Percentiles rank a stretch among this genome's conserved stretches.
phyloP scores from a whole-genome alignment of 2,113 vertebrate species.

The Bubo bubo region DNA sequence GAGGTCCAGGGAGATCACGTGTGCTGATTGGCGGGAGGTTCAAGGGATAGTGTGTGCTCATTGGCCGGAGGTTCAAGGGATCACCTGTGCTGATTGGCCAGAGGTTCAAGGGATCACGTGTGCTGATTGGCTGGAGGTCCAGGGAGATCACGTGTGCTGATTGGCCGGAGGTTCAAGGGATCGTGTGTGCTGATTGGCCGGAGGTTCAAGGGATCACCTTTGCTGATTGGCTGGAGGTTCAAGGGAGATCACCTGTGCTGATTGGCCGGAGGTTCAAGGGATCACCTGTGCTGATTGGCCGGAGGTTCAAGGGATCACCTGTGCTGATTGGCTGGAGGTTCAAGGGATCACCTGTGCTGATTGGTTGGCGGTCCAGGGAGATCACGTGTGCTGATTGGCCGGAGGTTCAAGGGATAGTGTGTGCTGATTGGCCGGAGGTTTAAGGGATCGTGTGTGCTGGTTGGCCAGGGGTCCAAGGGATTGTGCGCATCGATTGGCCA shows the following conservation, averaged over 20 bases:
- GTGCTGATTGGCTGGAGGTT: background rate
- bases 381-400: background rate
- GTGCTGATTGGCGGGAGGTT: background rate
- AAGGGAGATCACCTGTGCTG: too few relatives aligned
- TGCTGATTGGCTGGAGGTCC: background rate
- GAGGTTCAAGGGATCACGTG: too few relatives aligned
- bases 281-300: background rate
- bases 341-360: too few relatives aligned
- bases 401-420: too few relatives aligned
- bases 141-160: background rate
- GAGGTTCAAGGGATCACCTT: too few relatives aligned
- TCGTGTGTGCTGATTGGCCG: too few relatives aligned
- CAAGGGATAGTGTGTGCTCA: accelerated
- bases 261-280: too few relatives aligned
- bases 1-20: too few relatives aligned
- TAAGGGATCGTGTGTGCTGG: too few relatives aligned
- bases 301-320: too few relatives aligned
- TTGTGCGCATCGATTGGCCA: background rate
- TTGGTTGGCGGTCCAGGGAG: too few relatives aligned
- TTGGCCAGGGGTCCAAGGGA: background rate
- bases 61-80: background rate
- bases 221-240: background rate
- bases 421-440: background rate
- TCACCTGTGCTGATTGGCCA: too few relatives aligned
- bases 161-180: background rate